Conservation (phyloP, 2,797 vertebrate species). For the Pseudocheirus occidentalis region DNA sequence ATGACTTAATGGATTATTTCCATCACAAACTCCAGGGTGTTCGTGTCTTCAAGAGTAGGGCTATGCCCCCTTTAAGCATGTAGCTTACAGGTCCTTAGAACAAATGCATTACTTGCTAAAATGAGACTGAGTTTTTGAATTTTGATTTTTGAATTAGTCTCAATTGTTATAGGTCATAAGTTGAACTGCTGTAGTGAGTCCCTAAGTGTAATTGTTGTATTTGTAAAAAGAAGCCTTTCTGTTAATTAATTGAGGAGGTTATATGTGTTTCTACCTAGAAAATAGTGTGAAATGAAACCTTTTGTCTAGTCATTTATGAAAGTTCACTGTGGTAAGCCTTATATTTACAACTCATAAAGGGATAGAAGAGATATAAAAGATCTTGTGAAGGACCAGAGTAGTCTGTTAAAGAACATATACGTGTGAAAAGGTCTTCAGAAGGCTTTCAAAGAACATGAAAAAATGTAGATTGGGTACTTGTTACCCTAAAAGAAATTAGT, state of each 20-base stretch:
- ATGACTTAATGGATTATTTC: constrained; percentile 9
- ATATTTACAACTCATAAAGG: background rate
- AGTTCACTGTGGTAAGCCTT: background rate
- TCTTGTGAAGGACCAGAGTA: background rate
- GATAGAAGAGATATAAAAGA: background rate
- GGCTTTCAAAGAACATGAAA: background rate
- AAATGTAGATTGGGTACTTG: background rate
- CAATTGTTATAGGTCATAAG: background rate
- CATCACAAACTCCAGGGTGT: constrained; percentile 21
- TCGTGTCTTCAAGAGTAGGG: constrained; percentile 21
- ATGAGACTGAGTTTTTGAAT: constrained; percentile 33
- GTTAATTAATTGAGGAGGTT: background rate
- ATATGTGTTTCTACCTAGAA: background rate
- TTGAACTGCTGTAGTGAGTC: background rate
- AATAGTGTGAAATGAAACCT: background rate
- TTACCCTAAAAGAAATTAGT: background rate
- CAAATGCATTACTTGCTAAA: constrained; percentile 41
- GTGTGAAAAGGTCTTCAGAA: background rate
- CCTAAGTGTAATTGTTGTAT: background rate
- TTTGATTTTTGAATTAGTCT: background rate
- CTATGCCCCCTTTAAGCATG: background rate
- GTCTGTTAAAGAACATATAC: background rate
- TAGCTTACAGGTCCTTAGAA: constrained; percentile 40
- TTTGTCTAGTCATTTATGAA: background rate
- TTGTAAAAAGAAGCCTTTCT: background rate